Conservation (phyloP, 2,888 invertebrate genomes). For the Branchipolynoe longqiensis region DNA sequence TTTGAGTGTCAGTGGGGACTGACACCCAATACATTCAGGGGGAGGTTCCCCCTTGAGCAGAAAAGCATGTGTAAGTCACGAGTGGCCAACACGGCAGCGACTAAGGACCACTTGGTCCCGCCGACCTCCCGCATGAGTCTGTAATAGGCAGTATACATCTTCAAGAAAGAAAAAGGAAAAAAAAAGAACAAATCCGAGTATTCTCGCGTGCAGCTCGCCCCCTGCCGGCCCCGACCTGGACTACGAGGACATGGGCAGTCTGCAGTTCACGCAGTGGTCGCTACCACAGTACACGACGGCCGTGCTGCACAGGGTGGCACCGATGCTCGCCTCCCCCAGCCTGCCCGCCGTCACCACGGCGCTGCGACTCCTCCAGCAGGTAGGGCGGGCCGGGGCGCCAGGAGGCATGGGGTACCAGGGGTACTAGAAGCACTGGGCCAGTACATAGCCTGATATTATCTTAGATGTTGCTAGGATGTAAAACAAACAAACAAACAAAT, state of each 20-base stretch:
- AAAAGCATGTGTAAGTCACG: too few species aligned
- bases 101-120: too few species aligned
- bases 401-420: neutral
- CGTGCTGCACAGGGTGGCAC: conserved; percentile 74
- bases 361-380: conserved; percentile 63
- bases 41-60: too few species aligned
- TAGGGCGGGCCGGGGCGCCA: neutral
- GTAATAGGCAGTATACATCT: too few species aligned
- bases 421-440: conserved; percentile 66
- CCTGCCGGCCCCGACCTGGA: conserved; percentile 68
- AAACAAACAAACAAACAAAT: too few species aligned
- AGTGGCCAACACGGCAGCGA: too few species aligned
- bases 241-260: conserved; percentile 73
- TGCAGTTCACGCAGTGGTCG: conserved; percentile 78
- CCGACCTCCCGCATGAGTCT: too few species aligned
- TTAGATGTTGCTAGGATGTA: too few species aligned
- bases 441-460: too few species aligned
- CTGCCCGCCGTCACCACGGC: conserved; percentile 61
- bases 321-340: conserved; percentile 71
- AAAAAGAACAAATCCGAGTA: neutral
- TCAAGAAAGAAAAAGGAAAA: neutral
- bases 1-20: too few species aligned
- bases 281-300: conserved; percentile 77
- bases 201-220: neutral
- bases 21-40: too few species aligned